Conservation (phyloP, 2,888 invertebrate species). For the Dilophus febrilis region DNA sequence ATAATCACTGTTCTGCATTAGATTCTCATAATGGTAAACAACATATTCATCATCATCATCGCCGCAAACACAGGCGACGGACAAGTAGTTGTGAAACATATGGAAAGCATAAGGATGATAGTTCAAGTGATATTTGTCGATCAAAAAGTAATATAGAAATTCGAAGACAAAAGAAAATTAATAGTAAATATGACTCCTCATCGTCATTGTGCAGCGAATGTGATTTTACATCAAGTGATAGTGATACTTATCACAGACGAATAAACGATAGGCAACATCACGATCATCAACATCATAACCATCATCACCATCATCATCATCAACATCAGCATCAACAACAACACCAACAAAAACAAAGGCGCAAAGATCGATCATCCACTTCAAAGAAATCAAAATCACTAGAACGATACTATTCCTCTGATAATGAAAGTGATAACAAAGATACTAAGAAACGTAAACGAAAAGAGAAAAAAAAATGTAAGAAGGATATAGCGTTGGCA, state of each 20-base stretch:
- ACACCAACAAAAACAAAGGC: slow-evolving; percentile 6
- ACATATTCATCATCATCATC: slow-evolving; percentile 14
- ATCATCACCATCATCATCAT: slow-evolving; percentile 17
- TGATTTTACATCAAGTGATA: slow-evolving; percentile 27
- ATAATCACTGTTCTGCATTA: too few species aligned
- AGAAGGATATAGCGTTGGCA: too few species aligned
- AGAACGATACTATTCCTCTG: slow-evolving; percentile 5
- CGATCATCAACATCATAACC: slow-evolving; percentile 7
- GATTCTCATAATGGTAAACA: slow-evolving; percentile 10
- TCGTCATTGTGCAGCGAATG: slow-evolving; percentile 28
- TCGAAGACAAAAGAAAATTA: slow-evolving; percentile 18
- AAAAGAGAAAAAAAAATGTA: too few species aligned
- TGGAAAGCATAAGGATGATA: slow-evolving; percentile 11
- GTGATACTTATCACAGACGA: slow-evolving; percentile 28
- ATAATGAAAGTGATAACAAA: slow-evolving; percentile 13
- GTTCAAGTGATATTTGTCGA: slow-evolving; percentile 24
- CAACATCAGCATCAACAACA: slow-evolving; percentile 6
- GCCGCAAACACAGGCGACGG: slow-evolving; percentile 21
- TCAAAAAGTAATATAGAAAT: slow-evolving; percentile 31
- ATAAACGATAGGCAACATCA: slow-evolving; percentile 30
- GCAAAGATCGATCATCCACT: slow-evolving; percentile 7
- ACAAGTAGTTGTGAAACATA: slow-evolving; percentile 24
- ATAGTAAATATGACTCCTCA: slow-evolving; percentile 1
- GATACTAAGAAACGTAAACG: too few species aligned
- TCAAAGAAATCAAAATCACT: slow-evolving; percentile 6